These are phyloP conservation scores for Agrochola macilenta DNA, from an alignment of 2,888 invertebrate genomes.

Conservation along the genomic window DNA sequence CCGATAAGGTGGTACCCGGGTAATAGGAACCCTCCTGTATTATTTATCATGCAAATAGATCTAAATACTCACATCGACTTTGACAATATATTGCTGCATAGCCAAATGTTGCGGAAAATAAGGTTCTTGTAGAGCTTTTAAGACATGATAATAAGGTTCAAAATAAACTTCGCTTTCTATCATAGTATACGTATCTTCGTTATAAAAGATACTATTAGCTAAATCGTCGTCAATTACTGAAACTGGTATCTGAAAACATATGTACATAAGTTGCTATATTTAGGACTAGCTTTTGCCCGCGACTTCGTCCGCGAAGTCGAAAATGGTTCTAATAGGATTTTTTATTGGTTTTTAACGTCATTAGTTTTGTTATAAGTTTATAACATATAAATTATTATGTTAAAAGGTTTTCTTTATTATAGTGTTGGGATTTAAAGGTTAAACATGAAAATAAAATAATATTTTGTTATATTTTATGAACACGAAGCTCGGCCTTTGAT, in stretches of 20 bases:
- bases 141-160: constrained; percentile 94
- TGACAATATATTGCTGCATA: constrained; percentile 92
- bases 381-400: too few relatives aligned
- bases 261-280: not conserved
- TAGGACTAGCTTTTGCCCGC: too few relatives aligned
- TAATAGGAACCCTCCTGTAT: too few relatives aligned
- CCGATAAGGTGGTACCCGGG: not conserved
- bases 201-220: constrained; percentile 64
- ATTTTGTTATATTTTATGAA: too few relatives aligned
- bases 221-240: constrained; percentile 68
- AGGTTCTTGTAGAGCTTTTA: constrained; percentile 92
- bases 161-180: constrained; percentile 95
- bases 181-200: constrained; percentile 88
- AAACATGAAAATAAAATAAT: too few relatives aligned
- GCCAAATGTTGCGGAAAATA: constrained; percentile 90
- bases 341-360: too few relatives aligned
- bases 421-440: too few relatives aligned
- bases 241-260: constrained; percentile 78
- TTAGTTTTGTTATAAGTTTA: too few relatives aligned
- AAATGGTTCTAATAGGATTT: too few relatives aligned
- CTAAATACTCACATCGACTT: constrained; percentile 86
- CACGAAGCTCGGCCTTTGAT: too few relatives aligned
- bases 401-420: too few relatives aligned
- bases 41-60: not conserved
- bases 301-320: too few relatives aligned